phyloP scores from a whole-genome alignment of 1,140 invertebrate genomes.

The Chelonus insularis region DNA sequence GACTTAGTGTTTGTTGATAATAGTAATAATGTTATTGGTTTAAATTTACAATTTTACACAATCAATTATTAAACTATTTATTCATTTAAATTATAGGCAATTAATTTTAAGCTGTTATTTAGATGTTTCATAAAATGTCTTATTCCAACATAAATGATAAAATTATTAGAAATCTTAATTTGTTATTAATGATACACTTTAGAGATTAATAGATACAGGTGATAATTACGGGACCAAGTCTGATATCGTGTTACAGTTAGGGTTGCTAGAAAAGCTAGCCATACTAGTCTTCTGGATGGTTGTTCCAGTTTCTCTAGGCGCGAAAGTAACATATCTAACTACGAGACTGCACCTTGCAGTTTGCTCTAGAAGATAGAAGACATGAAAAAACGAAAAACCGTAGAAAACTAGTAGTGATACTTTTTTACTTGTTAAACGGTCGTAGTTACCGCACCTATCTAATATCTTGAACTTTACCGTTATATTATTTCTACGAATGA shows the following conservation, averaged over 20 bases:
- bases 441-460: slow-evolving; percentile 36
- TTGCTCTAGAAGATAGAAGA: not conserved
- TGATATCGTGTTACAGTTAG: slow-evolving; percentile 40
- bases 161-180: not conserved
- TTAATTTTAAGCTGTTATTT: no score
- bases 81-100: not conserved
- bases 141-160: no score
- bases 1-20: no score
- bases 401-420: not conserved
- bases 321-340: slow-evolving; percentile 36
- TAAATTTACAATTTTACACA: not conserved
- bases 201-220: not conserved
- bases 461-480: slow-evolving; percentile 47
- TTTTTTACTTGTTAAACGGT: not conserved
- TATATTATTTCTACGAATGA: slow-evolving; percentile 25
- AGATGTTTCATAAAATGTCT: no score
- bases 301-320: slow-evolving; percentile 45
- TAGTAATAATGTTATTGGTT: no score
- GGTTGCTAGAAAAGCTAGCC: slow-evolving; percentile 36
- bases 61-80: slow-evolving; percentile 4
- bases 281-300: slow-evolving; percentile 24
- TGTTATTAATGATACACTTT: no score
- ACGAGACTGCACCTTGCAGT: slow-evolving; percentile 8
- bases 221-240: not conserved
- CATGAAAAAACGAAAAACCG: not conserved